These are phyloP conservation scores for Passer montanus DNA, from an alignment of 2,113 vertebrate genomes.

Conservation along the genomic window DNA sequence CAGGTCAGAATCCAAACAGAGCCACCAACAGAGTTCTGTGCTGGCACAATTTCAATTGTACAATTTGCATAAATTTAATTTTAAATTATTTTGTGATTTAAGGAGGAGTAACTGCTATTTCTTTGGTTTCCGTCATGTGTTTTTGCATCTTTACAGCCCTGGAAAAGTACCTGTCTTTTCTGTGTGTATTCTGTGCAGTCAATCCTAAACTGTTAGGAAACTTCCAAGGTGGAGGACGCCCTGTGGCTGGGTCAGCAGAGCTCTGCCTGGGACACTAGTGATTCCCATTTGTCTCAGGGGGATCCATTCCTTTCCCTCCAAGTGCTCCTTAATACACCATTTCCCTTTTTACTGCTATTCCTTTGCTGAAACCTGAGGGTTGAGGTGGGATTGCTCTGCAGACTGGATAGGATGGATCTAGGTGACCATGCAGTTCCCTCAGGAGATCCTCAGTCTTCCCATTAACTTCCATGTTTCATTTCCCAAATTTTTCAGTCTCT, in stretches of 20 bases:
- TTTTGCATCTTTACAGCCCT: neutral
- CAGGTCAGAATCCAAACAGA: neutral
- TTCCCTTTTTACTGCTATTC: neutral
- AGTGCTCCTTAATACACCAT: neutral
- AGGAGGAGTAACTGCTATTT: neutral
- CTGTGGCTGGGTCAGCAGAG: neutral
- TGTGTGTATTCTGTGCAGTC: neutral
- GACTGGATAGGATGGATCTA: rapidly evolving
- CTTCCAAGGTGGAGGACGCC: neutral
- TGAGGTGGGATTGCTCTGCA: neutral
- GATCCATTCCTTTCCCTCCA: neutral
- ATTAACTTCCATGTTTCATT: neutral
- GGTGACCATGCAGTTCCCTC: neutral
- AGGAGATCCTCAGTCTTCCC: neutral
- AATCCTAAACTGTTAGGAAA: neutral
- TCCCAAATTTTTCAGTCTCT: neutral
- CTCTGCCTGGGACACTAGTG: neutral
- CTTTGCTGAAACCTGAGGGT: neutral
- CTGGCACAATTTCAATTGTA: neutral
- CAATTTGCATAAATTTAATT: neutral
- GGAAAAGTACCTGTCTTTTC: neutral
- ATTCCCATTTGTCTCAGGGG: neutral
- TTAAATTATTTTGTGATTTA: neutral
- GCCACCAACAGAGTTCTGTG: neutral
- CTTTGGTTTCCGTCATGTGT: neutral